Conservation (phyloP, 2,113 vertebrate genomes). For the human region DNA sequence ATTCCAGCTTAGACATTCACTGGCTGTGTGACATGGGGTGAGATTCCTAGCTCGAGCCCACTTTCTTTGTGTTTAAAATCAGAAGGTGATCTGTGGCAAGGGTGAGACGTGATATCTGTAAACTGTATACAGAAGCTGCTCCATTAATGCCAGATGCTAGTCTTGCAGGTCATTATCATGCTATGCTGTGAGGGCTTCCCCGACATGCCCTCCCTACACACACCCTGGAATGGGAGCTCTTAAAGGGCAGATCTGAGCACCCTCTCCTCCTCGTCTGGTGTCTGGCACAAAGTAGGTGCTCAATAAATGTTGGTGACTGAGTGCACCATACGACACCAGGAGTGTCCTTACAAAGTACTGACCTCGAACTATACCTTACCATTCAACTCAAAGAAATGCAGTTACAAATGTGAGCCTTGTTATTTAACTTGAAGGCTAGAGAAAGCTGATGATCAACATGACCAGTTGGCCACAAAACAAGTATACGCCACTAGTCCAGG, state of each 20-base stretch:
- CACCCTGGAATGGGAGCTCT: background rate
- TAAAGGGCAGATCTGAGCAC: background rate
- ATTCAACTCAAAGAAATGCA: conserved; percentile 40
- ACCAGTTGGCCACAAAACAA: conserved; percentile 55
- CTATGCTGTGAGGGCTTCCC: background rate
- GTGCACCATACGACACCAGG: background rate
- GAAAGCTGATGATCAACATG: conserved; percentile 58
- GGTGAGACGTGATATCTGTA: background rate
- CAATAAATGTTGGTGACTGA: background rate
- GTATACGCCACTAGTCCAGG: conserved; percentile 25
- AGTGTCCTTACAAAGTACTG: background rate
- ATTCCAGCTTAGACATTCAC: background rate
- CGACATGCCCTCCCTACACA: background rate
- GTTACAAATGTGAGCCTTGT: conserved; percentile 17
- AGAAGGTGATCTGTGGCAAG: background rate
- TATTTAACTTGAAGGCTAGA: conserved; percentile 64
- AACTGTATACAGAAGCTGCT: background rate
- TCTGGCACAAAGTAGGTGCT: background rate
- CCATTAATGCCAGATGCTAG: background rate
- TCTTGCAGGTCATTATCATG: background rate
- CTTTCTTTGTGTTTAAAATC: conserved; percentile 30
- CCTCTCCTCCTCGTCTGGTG: background rate
- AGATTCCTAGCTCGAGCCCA: background rate
- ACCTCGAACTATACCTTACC: conserved; percentile 15
- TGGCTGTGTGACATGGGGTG: background rate